Conservation (phyloP, 1,140 invertebrate species). For the Eumaeus atala region DNA sequence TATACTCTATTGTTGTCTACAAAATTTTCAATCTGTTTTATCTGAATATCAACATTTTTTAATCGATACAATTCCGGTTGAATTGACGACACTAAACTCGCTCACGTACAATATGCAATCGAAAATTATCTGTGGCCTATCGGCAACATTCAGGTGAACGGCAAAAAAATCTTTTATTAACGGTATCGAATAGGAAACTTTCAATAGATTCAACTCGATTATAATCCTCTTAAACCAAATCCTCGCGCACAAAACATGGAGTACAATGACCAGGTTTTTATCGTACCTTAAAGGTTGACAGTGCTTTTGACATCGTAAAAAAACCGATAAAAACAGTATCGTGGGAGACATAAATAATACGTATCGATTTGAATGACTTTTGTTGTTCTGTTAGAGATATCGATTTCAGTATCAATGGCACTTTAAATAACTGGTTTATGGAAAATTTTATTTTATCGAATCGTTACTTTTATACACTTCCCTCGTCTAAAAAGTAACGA, state of each 20-base stretch:
- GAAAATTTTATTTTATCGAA: no score
- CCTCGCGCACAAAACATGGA: slow-evolving; percentile 31
- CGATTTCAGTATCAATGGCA: slow-evolving; percentile 22
- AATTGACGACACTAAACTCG: no score
- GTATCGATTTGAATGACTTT: slow-evolving; percentile 39
- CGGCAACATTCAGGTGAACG: background rate
- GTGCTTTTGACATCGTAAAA: slow-evolving; percentile 33
- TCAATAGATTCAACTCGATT: slow-evolving; percentile 13
- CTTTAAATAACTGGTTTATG: slow-evolving; percentile 13
- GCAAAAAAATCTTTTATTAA: slow-evolving; percentile 11
- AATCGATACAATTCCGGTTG: no score
- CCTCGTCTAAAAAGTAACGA: no score
- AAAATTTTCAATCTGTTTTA: no score
- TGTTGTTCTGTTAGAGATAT: slow-evolving; percentile 36
- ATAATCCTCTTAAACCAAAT: slow-evolving; percentile 46
- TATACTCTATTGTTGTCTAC: no score
- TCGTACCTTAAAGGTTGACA: slow-evolving; percentile 31
- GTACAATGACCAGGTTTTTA: slow-evolving; percentile 37
- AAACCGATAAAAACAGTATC: slow-evolving; percentile 28
- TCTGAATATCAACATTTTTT: no score
- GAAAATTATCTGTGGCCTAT: no score
- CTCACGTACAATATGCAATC: no score
- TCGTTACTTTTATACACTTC: no score
- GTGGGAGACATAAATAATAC: slow-evolving; percentile 43
- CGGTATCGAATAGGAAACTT: background rate